Evolutionary conservation across 2,113 vertebrate species (phyloP), one percentile per base, ranked within the genome.

Genomic region (Hoplias malabaricus): DNA sequence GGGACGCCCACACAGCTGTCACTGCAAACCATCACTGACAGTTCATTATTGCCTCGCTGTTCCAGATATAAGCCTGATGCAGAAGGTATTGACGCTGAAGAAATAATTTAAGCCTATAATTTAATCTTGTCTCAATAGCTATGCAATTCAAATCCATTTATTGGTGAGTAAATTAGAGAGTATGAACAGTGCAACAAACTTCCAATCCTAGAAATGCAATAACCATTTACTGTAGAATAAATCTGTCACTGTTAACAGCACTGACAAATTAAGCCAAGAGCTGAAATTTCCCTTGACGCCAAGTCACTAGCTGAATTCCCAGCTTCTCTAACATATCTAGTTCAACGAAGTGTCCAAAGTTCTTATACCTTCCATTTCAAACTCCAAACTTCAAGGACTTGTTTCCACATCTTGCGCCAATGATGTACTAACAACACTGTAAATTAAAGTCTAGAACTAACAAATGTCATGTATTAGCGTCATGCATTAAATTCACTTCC

Each of bases 1-100:
- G 50, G 21, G 27, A 57, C 14, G 10, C 70, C 62, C 50, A 67
- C 61, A 56, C 77, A 79, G 61, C 62, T 79, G 62, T 67, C 63
- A 23, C 63, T 21, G 33, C 61, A 66, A 67, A 75, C 61, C 12
- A 50, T 46, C 46, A 66, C 10, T 6, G 78, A 69, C 72, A 50
- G 72, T 12, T 36, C 66, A 34, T n/a, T 21, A 63, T 29, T 50
- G 29, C n/a, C 57, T 48, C 42, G 23, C 56, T 8, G 23, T 7
- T 62, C 19, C 40, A 74, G 27, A 63, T 25, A 36, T n/a, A 50
- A 63, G 19, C 21, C 53, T 59, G 3, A 5, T 3, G 16, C 53
- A 27, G 59, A 72, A 12, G 23, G 9, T 42, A 40, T 73, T 16
- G 27, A 43, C 40, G 33, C 43, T 12, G 42, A 10, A 33, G 25